Evolutionary conservation across 2,888 invertebrate species (phyloP), one percentile per base, ranked within the genome.

Genomic region (Trichopria drosophilae): DNA sequence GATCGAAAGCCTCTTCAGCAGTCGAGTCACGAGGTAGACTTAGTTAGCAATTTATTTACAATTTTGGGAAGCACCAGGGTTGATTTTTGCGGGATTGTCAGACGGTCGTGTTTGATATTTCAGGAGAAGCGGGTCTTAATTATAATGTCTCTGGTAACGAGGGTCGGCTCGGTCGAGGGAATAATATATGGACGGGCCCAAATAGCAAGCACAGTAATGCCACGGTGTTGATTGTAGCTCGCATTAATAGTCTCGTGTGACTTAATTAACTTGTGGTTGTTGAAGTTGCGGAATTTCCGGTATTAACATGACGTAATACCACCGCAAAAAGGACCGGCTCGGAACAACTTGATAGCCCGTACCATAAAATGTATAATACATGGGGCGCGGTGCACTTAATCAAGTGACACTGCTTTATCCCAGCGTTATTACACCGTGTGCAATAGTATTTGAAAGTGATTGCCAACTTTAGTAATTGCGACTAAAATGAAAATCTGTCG

Each of bases 101-200:
- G n/a, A n/a, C n/a, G n/a, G n/a, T n/a, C n/a, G n/a, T n/a, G n/a
- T n/a, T n/a, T n/a, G n/a, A n/a, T n/a, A n/a, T n/a, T n/a, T n/a
- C n/a, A n/a, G n/a, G n/a, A n/a, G n/a, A n/a, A n/a, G n/a, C n/a
- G 57, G 61, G 60, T 60, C 64, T 68, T 68, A 64, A 67, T 68
- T 68, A 67, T 62, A 62, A 60, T 56, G 60, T 62, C 62, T 61
- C 63, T 54, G 62, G 63, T 64, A 67, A 65, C 65, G 60, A 59
- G 58, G 60, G 64, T 62, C 51, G 58, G 55, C 55, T 55, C 36
- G 55, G 47, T 39, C 52, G 62, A 57, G 45, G 56, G 67, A 66
- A 71, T 68, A 62, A 62, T 67, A 61, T 46, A 12, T n/a, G 55
- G 60, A 56, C 57, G 60, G 52, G 59, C 59, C 61, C 65, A 63